A percentile compares a stretch with the other conserved stretches of the same genome.
Evolutionary conservation across 2,113 vertebrate genomes (phyloP).

Genomic region (Loxodonta africana): DNA sequence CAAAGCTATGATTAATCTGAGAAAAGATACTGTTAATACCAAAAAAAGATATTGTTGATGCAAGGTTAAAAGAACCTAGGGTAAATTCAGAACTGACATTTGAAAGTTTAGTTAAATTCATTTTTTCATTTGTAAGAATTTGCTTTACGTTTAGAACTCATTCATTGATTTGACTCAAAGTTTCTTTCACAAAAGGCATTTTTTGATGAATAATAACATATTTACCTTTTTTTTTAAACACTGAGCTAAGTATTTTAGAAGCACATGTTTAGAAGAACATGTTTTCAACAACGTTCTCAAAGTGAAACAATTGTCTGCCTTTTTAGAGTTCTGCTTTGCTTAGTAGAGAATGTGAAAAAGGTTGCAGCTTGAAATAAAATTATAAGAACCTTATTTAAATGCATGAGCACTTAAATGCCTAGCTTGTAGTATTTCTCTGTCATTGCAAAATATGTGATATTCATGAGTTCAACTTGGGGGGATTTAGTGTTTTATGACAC

Average conservation of each 20-base stretch:
- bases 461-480: slow-evolving; percentile 10
- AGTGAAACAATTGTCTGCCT: slow-evolving; percentile 17
- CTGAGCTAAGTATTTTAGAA: background rate
- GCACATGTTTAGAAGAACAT: background rate
- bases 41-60: background rate
- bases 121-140: slow-evolving; percentile 49
- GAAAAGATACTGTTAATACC: background rate
- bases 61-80: background rate
- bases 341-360: slow-evolving; percentile 37
- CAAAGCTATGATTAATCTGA: background rate
- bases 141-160: background rate
- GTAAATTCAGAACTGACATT: slow-evolving; percentile 6
- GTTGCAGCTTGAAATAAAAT: slow-evolving; percentile 50
- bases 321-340: slow-evolving; percentile 56
- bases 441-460: slow-evolving; percentile 38
- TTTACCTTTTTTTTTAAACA: slow-evolving; percentile 28
- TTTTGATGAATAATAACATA: slow-evolving; percentile 21
- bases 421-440: background rate
- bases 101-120: background rate
- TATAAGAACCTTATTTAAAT: slow-evolving; percentile 63
- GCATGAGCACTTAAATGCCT: slow-evolving; percentile 26
- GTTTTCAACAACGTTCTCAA: background rate
- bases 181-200: slow-evolving; percentile 24
- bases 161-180: background rate
- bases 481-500: slow-evolving; percentile 37